Percentiles rank a stretch among this genome's conserved stretches.
These are phyloP conservation scores for Chloroclystis v-ata DNA, from an alignment of 2,888 invertebrate genomes.

Conservation along the genomic window DNA sequence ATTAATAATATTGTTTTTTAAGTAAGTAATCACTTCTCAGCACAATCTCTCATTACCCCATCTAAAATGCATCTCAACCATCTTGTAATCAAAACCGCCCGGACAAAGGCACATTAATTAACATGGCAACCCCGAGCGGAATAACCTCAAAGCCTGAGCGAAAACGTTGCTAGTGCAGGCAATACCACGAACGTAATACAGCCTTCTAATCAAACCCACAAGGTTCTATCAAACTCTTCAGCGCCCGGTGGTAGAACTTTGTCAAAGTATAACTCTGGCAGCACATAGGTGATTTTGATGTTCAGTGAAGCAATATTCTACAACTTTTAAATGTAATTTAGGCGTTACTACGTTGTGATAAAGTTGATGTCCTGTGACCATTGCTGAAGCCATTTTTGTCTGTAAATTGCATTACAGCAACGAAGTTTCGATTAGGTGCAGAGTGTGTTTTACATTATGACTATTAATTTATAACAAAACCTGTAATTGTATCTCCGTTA, in stretches of 20 bases:
- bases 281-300: conserved; percentile 43
- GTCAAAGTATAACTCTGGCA: conserved; percentile 29
- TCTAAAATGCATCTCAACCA: conserved; percentile 8
- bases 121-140: conserved; percentile 53
- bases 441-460: too few species aligned
- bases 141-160: conserved; percentile 70
- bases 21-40: not conserved
- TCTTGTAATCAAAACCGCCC: conserved; percentile 29
- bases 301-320: conserved; percentile 37
- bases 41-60: not conserved
- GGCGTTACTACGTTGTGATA: conserved; percentile 29
- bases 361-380: conserved; percentile 17
- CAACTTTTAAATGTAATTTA: conserved; percentile 30
- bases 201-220: conserved; percentile 37
- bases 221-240: conserved; percentile 39
- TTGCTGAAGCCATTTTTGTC: conserved; percentile 41
- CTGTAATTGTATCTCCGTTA: not conserved
- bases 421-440: conserved; percentile 9
- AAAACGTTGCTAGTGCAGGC: conserved; percentile 55
- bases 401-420: conserved; percentile 50
- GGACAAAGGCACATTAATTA: conserved; percentile 30
- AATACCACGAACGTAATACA: conserved; percentile 48
- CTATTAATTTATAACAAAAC: too few species aligned
- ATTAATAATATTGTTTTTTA: too few species aligned
- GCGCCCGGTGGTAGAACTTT: conserved; percentile 44